Base-by-base conservation (phyloP, 2,888 invertebrate species). In the Crematogaster levior region DNA sequence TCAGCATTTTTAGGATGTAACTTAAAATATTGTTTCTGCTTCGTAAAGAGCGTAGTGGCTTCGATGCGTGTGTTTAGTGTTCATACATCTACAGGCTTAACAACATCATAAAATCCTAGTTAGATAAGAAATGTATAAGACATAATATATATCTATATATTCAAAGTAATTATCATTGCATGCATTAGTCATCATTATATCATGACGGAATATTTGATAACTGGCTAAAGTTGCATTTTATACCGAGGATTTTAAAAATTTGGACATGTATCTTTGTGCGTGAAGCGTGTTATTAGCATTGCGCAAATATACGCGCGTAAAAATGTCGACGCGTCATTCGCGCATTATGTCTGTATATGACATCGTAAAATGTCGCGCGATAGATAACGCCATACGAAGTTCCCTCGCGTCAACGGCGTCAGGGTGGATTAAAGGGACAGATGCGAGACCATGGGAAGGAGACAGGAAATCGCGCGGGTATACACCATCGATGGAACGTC, bases 361-460 rank as follows among this genome's bases (percentile, higher is more conserved):
- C 43, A 43, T 79, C 77, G 77, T 79, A 70, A 79, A 77, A 79
- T 18, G 21, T 53, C 43, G 40, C 21, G 21, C 56, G 72, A 21
- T 27, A 53, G 75, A 65, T 68, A 77, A 77, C 53, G 40, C 21
- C 40, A 30, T 68, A 51, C 18, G 30, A 3, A 21, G n/a, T n/a
- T n/a, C 12, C 18, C 21, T 70, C 30, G n/a, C 77, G 27, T 56
- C 72, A 30, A 27, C 53, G 37, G 21, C 53, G 53, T 65, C 75
- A 12, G 37, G 24, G 30, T 40, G 40, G 77, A 79, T 79, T 72
- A 79, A n/a, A 79, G 77, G 34, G 34, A 61, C 15, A 12, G 60
- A 46, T 9, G 27, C 3, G 61, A 43, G 40, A 81, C 2, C 27
- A 21, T 24, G 24, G 53, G 1, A n/a, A 61, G 5, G 34, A 53